phyloP scores from a whole-genome alignment of 64 coral and sea anemone species.

The Anthopleura sola region DNA sequence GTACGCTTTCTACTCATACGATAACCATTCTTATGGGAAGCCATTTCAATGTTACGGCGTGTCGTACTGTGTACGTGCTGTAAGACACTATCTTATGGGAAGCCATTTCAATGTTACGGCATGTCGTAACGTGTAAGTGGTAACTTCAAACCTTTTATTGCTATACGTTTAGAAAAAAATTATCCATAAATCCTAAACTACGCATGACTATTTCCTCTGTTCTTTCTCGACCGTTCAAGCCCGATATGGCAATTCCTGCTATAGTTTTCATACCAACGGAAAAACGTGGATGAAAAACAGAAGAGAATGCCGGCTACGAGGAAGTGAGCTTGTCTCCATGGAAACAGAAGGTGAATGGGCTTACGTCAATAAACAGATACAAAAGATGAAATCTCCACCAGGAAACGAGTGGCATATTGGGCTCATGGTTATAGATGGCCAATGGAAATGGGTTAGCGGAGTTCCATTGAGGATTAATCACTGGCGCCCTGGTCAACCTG shows the following conservation, averaged over 20 bases:
- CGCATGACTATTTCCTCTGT: too few species aligned
- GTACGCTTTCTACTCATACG: too few species aligned
- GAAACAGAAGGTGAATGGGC: constrained; percentile 36
- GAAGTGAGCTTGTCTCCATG: constrained; percentile 20
- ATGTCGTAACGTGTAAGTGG: too few species aligned
- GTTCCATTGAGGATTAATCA: not conserved
- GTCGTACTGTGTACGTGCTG: too few species aligned
- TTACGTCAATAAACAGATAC: constrained; percentile 15
- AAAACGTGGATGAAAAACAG: not conserved
- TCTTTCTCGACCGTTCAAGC: too few species aligned
- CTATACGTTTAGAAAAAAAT: too few species aligned
- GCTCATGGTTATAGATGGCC: not conserved
- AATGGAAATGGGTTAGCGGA: constrained; percentile 27
- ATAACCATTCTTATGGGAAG: too few species aligned
- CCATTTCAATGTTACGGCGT: too few species aligned
- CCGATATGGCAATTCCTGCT: not conserved
- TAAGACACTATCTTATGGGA: too few species aligned
- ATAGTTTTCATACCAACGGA: not conserved
- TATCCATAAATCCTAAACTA: too few species aligned
- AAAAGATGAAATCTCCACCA: not conserved
- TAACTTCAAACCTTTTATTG: too few species aligned
- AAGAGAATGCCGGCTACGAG: not conserved
- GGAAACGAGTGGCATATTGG: constrained; percentile 1
- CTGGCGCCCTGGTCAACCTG: not conserved
- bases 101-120: too few species aligned